These are phyloP conservation scores for Clamator glandarius DNA, from an alignment of 2,797 vertebrate species.

Conservation along the genomic window DNA sequence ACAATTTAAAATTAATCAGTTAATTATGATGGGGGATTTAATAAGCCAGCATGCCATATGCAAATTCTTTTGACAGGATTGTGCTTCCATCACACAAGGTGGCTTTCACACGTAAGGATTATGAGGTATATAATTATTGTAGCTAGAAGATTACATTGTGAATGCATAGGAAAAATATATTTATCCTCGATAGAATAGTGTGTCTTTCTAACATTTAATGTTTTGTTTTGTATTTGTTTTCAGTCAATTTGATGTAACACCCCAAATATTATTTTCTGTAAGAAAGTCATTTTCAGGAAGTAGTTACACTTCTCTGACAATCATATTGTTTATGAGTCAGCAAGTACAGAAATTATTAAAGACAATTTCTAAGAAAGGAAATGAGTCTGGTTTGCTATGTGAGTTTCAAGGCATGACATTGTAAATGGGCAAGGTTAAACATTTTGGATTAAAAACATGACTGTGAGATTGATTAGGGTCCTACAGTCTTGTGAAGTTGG, in stretches of 20 bases:
- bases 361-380: conserved; percentile 72
- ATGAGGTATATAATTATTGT: neutral
- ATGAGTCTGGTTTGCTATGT: conserved; percentile 67
- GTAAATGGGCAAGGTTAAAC: conserved; percentile 80
- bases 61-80: conserved; percentile 27
- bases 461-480: conserved; percentile 77
- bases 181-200: neutral
- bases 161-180: conserved; percentile 22
- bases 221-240: conserved; percentile 40
- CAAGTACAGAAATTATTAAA: conserved; percentile 73
- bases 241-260: neutral
- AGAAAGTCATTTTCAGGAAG: conserved; percentile 58
- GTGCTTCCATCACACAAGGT: neutral
- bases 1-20: conserved; percentile 54
- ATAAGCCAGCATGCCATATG: neutral
- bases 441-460: conserved; percentile 80
- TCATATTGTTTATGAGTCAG: conserved; percentile 72
- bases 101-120: neutral
- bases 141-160: conserved; percentile 19
- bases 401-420: conserved; percentile 70
- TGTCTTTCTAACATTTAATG: neutral
- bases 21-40: conserved; percentile 50
- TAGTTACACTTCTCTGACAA: conserved; percentile 32
- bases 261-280: conserved; percentile 37
- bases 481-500: conserved; percentile 76